Evolutionary conservation across 2,888 invertebrate species (phyloP).

Genomic region (Nebria salina): DNA sequence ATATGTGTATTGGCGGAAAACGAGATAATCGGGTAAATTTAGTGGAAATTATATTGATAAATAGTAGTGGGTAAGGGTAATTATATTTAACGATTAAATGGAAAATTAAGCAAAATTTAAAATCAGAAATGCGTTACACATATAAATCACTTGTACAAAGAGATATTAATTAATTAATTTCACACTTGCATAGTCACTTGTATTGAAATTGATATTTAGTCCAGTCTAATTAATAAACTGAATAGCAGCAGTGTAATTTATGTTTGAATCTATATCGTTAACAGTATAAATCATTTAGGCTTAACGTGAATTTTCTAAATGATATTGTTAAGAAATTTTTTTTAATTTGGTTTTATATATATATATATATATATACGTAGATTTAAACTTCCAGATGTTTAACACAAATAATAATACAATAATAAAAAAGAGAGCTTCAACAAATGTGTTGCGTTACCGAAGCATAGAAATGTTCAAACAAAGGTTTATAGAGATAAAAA

Average conservation of each 20-base stretch:
- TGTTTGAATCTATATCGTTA: not conserved
- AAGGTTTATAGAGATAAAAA: conserved; percentile 7
- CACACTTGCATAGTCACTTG: not conserved
- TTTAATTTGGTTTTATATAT: not conserved
- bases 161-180: not conserved
- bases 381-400: not conserved
- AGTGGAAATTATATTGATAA: not conserved
- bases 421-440: not conserved
- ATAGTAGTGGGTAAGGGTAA: not conserved
- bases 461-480: not conserved
- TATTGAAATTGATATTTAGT: conserved; percentile 1
- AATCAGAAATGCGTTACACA: not conserved
- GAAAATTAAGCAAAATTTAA: not conserved
- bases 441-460: not conserved
- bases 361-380: not conserved
- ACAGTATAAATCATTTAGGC: not conserved
- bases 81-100: not conserved
- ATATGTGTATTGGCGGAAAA: not conserved
- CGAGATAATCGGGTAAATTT: not conserved
- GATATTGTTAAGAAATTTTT: not conserved
- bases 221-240: conserved; percentile 1
- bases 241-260: not conserved
- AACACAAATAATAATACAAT: too few species aligned
- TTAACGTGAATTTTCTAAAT: not conserved
- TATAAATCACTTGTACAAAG: not conserved